These are phyloP conservation scores for Amblyopsis rosae DNA, from an alignment of 2,113 vertebrate species.

Conservation along the genomic window DNA sequence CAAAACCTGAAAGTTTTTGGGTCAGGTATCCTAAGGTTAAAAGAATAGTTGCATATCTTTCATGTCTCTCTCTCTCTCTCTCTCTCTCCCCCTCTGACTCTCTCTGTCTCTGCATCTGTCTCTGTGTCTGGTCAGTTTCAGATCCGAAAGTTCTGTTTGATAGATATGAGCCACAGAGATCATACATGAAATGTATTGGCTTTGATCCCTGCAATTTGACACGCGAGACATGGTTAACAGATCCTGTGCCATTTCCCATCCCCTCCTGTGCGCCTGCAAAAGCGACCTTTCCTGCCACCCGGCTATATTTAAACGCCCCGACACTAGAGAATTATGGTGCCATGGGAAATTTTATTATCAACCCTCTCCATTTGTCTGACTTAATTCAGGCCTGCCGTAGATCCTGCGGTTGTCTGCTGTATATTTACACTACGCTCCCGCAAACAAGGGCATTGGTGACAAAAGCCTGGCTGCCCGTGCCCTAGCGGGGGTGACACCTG, in stretches of 20 bases:
- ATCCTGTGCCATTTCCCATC: constrained; percentile 58
- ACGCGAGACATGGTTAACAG: constrained; percentile 55
- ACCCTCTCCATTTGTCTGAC: constrained; percentile 60
- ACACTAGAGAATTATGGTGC: constrained; percentile 57
- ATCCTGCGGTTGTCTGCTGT: constrained; percentile 34
- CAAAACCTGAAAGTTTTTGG: too few species aligned
- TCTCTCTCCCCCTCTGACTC: neutral
- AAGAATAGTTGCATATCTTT: constrained; percentile 1
- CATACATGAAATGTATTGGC: constrained; percentile 56
- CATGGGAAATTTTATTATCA: constrained; percentile 66
- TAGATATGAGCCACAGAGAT: constrained; percentile 38
- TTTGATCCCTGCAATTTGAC: constrained; percentile 53
- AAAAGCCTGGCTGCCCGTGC: constrained; percentile 36
- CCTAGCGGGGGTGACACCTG: constrained; percentile 20
- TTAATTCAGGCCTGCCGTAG: constrained; percentile 53
- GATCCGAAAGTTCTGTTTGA: constrained; percentile 50
- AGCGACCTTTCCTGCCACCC: constrained; percentile 66
- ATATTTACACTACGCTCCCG: constrained; percentile 50
- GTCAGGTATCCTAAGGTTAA: neutral
- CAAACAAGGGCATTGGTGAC: constrained; percentile 59
- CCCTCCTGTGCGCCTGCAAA: constrained; percentile 45
- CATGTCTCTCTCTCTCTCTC: neutral
- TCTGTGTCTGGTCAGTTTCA: constrained; percentile 20
- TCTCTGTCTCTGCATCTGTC: constrained; percentile 2
- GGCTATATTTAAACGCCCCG: constrained; percentile 71